These are phyloP conservation scores for Candidula unifasciata DNA, from an alignment of 2,888 invertebrate species.

Conservation along the genomic window DNA sequence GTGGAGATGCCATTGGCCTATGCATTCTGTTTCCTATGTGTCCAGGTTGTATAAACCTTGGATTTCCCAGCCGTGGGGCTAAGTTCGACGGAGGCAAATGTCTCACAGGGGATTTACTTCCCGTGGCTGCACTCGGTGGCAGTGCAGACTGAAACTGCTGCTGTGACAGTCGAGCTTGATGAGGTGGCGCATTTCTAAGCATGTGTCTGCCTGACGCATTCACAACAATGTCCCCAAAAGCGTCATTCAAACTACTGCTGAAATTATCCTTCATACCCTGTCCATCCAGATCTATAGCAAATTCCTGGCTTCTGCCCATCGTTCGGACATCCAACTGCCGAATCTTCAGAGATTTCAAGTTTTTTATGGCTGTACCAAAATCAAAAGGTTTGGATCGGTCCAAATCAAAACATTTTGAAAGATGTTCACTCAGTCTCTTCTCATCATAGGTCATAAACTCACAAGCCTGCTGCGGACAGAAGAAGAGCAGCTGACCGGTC, in stretches of 20 bases:
- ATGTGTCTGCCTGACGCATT: slow-evolving; percentile 46
- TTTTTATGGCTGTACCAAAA: slow-evolving; percentile 42
- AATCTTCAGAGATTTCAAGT: slow-evolving; percentile 48
- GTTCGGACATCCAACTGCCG: slow-evolving; percentile 37
- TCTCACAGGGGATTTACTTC: background rate
- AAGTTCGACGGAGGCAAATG: background rate
- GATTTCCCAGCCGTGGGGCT: background rate
- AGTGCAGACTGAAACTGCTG: background rate
- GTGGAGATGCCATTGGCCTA: background rate
- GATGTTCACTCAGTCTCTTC: slow-evolving; percentile 41
- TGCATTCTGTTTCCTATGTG: background rate
- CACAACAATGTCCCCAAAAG: slow-evolving; percentile 51
- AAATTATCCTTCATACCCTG: slow-evolving; percentile 48
- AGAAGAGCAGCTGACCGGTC: slow-evolving; percentile 47
- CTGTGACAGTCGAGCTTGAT: background rate
- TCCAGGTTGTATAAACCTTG: background rate
- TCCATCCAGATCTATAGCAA: slow-evolving; percentile 48
- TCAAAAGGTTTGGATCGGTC: slow-evolving; percentile 47
- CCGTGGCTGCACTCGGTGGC: background rate
- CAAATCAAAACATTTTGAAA: slow-evolving; percentile 38
- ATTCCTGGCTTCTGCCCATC: slow-evolving; percentile 15
- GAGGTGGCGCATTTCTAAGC: background rate
- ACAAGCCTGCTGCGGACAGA: slow-evolving; percentile 48
- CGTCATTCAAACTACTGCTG: slow-evolving; percentile 49
- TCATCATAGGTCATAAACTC: slow-evolving; percentile 52